phyloP scores from a whole-genome alignment of 2,888 invertebrate genomes.

The Autographa gamma region DNA sequence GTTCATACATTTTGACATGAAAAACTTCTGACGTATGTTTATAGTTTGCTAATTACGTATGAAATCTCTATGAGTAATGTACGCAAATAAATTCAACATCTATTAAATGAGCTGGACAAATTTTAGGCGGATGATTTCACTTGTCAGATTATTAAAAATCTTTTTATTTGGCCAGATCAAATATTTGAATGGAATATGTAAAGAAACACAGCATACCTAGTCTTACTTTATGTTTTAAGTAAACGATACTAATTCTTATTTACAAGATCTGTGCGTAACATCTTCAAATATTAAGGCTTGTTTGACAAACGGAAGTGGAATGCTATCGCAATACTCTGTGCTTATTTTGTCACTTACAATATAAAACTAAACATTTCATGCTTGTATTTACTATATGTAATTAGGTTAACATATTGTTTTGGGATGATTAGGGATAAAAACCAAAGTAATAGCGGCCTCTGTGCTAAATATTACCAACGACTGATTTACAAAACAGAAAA shows the following conservation, averaged over 20 bases:
- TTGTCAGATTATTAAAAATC: neutral
- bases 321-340: neutral
- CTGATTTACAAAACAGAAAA: neutral
- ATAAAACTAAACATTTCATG: neutral
- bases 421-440: neutral
- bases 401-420: neutral
- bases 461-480: neutral
- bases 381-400: no score
- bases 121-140: neutral
- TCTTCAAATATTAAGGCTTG: neutral
- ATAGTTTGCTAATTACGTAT: neutral
- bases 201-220: no score
- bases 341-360: neutral
- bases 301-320: neutral
- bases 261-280: neutral
- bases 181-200: no score
- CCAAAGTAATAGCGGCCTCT: neutral
- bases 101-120: neutral
- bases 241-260: neutral
- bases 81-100: neutral
- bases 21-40: constrained; percentile 14
- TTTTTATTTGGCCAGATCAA: neutral
- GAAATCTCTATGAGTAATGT: neutral
- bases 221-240: no score
- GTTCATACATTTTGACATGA: constrained; percentile 19